Base-by-base conservation (phyloP, 1,140 invertebrate species). In the Physella acuta region DNA sequence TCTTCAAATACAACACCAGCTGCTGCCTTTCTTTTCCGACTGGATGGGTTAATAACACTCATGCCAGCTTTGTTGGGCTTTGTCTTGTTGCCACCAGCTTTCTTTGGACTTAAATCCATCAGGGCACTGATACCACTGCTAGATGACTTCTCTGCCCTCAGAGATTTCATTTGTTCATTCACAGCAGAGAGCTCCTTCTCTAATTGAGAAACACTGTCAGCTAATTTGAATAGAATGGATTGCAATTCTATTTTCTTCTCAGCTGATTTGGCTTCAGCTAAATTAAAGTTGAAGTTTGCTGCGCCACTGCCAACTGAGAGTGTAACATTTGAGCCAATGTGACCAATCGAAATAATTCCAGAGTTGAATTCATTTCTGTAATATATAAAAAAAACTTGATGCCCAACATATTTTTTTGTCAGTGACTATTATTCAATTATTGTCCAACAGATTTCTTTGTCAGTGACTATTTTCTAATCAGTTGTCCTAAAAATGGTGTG, bases 1-100 rank as follows among this genome's bases (percentile, higher is more conserved):
- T 90, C 62, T 89, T 90, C 80, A 76, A 79, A 81, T 30, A 79
- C 79, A 58, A 82, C 79, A 56, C 81, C 81, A 24, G 73, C 71
- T 11, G 79, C 78, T 67, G 76, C 78, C 68, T 81, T 82, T 58
- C 79, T 69, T 62, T 81, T 82, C 63, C 78, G 76, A 66, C 79
- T 82, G 11, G 73, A 71, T 36, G 81, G 81, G 65, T 82, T 82
- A 2, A 82, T 59, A 34, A 78, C 79, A 80, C 81, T 82, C 81
- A 82, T 82, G 37, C 81, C 81, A 53, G 68, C 70, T 74, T 82
- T 79, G 31, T 68, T 80, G 20, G 75, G 77, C 65, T 79, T 81
- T 1, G 63, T 60, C 65, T 81, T 82, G 4, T 68, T 59, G 28
- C 68, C 71, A 44, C 71, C 72, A 31, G 56, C 63, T 65, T 77